phyloP scores from a whole-genome alignment of 2,113 vertebrate genomes.

The Xyrauchen texanus region DNA sequence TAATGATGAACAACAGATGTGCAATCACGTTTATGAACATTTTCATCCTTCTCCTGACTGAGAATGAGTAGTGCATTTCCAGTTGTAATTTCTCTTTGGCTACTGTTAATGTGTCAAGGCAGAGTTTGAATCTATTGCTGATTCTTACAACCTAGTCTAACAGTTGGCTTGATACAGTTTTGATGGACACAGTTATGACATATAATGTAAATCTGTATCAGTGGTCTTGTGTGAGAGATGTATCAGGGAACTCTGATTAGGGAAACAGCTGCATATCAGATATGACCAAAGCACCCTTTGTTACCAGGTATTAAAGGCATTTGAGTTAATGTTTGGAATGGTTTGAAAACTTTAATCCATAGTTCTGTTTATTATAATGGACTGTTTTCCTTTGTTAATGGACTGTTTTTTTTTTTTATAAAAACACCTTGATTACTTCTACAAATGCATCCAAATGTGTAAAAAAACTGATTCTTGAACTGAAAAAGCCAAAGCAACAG shows the following conservation, averaged over 20 bases:
- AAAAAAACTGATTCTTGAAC: not conserved
- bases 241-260: not conserved
- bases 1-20: constrained; percentile 19
- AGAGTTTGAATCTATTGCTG: constrained; percentile 43
- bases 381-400: constrained; percentile 8
- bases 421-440: not conserved
- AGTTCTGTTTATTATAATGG: not conserved
- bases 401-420: not conserved
- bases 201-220: constrained; percentile 62
- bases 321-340: not conserved
- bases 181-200: constrained; percentile 60
- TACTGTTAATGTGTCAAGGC: not conserved
- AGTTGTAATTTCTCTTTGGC: constrained; percentile 6
- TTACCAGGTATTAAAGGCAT: no score
- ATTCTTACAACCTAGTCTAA: not conserved
- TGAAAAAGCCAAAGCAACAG: not conserved
- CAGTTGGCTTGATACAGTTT: constrained; percentile 19
- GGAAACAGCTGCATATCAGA: not conserved
- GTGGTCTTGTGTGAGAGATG: constrained; percentile 35
- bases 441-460: not conserved
- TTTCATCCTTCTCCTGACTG: not conserved
- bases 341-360: constrained; percentile 10
- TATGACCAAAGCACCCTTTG: no score
- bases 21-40: not conserved
- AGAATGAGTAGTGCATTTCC: not conserved